Base-by-base conservation (phyloP, 2,888 invertebrate species). In the Mylabris sibirica region DNA sequence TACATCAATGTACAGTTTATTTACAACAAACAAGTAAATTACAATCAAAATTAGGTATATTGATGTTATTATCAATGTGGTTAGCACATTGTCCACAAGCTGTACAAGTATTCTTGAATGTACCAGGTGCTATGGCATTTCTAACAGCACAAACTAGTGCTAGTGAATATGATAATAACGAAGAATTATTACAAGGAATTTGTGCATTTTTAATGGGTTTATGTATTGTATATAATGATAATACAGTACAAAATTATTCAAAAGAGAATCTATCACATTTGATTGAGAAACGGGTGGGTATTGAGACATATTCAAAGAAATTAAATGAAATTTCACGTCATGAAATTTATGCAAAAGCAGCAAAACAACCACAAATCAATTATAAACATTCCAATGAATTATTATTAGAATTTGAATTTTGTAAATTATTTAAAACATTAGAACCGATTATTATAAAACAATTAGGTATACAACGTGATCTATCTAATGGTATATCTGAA, bases 361-460 rank as follows among this genome's bases (percentile, higher is more conserved):
- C 96, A 22, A 98, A 99, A 83, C 95, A 95, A 79, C 97, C 99
- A 0, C 97, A 98, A 85, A 90, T 95, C 35, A 88, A 91, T 59
- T 93, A 92, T 12, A 92, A 91, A 82, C 87, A 89, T 65, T 87
- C 94, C 3, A 86, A 87, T 0, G 97, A 98, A 72, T 88, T 98
- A 20, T 86, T 98, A 65, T 88, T 99, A 57, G 99, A 99, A 84
- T 96, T 95, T 83, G 96, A 98, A 85, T 99, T 98, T 87, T 97
- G 98, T 80, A 91, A 92, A 80, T 87, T 98, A 30, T 95, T 96
- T 83, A 98, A 97, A 84, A 89, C 89, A 0, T 84, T 94, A 38
- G 95, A 95, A 86, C 79, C 82, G 5, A 72, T 77, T n/a, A 79
- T 80, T 53, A 77, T 80, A 30, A 79, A 80, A 67, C 79, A 79